phyloP scores from a whole-genome alignment of 2,888 invertebrate genomes.

The Tridacna gigas region DNA sequence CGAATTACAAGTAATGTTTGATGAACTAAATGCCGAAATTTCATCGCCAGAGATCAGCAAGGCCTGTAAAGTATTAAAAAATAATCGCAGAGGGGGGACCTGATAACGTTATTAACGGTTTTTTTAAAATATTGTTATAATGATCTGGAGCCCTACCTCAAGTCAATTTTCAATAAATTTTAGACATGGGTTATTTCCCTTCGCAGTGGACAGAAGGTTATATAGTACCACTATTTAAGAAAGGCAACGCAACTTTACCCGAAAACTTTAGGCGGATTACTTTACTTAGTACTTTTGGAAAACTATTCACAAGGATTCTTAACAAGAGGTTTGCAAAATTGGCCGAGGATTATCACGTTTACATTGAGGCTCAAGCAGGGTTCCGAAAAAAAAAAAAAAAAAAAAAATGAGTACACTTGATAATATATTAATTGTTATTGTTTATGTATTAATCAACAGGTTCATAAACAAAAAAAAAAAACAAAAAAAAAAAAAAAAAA shows the following conservation, averaged over 20 bases:
- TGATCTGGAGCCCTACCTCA: not conserved
- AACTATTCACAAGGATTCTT: conserved; percentile 25
- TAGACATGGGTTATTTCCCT: conserved; percentile 20
- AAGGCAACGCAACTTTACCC: too few species aligned
- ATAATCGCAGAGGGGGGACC: conserved; percentile 1
- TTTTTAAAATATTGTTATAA: conserved; percentile 7
- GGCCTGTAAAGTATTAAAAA: conserved; percentile 3
- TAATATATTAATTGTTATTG: conserved; percentile 26
- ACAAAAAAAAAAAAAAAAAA: too few species aligned
- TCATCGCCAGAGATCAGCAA: not conserved
- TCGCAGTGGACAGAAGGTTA: conserved; percentile 18
- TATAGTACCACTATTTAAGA: conserved; percentile 27
- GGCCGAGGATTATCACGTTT: conserved; percentile 20
- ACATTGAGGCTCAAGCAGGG: conserved; percentile 18
- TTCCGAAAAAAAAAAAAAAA: too few species aligned
- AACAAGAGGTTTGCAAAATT: conserved; percentile 4
- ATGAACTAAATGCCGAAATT: conserved; percentile 2
- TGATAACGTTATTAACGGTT: conserved; percentile 6
- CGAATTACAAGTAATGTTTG: conserved; percentile 38
- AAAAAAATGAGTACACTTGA: conserved; percentile 26
- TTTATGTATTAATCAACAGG: conserved; percentile 8
- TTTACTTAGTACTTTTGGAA: conserved; percentile 12
- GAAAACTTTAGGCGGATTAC: conserved; percentile 33
- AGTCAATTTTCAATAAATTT: conserved; percentile 25
- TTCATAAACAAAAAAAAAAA: conserved; percentile 9